Conservation (phyloP, 2,888 invertebrate species). For the Arge pagana region DNA sequence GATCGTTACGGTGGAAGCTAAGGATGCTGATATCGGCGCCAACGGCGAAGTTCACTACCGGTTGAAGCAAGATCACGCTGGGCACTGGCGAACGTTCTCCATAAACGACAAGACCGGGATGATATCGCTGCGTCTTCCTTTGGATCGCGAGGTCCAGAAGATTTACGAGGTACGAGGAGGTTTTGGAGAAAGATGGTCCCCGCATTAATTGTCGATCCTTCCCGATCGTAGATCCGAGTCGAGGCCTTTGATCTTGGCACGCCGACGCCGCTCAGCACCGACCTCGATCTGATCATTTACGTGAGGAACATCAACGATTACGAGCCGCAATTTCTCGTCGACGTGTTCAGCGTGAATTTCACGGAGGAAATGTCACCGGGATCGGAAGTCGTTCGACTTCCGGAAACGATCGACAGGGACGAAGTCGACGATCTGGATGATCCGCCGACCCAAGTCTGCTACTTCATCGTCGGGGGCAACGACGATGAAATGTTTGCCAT, state of each 20-base stretch:
- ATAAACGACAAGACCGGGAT: conserved; percentile 80
- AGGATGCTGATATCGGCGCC: conserved; percentile 85
- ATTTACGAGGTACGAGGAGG: conserved; percentile 75
- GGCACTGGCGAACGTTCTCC: conserved; percentile 81
- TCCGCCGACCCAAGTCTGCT: conserved; percentile 84
- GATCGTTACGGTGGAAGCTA: conserved; percentile 80
- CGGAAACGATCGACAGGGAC: conserved; percentile 84
- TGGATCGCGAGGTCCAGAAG: conserved; percentile 85
- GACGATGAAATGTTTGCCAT: conserved; percentile 73
- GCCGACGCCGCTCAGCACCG: conserved; percentile 85
- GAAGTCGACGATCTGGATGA: conserved; percentile 83
- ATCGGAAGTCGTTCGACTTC: conserved; percentile 70
- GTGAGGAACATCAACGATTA: conserved; percentile 89
- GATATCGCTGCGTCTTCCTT: conserved; percentile 70
- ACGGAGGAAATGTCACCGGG: conserved; percentile 68
- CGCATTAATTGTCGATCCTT: neutral
- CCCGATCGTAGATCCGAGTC: conserved; percentile 72
- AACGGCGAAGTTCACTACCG: conserved; percentile 90
- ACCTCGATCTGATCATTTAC: conserved; percentile 85
- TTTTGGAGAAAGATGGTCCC: neutral
- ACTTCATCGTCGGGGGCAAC: conserved; percentile 87
- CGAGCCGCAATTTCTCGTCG: conserved; percentile 81
- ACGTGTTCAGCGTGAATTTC: conserved; percentile 73
- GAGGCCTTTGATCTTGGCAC: conserved; percentile 89
- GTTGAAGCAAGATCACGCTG: conserved; percentile 77